These are phyloP conservation scores for Chaetops frenatus DNA, from an alignment of 2,113 vertebrate genomes.

Conservation along the genomic window DNA sequence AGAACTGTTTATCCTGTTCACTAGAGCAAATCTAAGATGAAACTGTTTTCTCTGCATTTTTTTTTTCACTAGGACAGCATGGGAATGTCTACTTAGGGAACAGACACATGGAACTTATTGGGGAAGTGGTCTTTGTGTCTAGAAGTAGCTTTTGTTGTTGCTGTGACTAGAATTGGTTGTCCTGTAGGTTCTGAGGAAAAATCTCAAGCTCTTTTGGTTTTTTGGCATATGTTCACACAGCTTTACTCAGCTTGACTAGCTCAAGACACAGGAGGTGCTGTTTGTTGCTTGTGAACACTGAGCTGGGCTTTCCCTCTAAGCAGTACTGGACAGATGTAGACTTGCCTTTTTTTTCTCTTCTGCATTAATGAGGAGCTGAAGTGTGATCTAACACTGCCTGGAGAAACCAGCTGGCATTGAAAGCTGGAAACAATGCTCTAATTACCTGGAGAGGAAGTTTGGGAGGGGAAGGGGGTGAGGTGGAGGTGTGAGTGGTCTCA, in stretches of 20 bases:
- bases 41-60: background rate
- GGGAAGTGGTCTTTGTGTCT: background rate
- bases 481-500: background rate
- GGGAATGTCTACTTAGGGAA: background rate
- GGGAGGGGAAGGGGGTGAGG: background rate
- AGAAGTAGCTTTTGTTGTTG: background rate
- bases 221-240: background rate
- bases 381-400: conserved; percentile 39
- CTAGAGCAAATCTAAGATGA: background rate
- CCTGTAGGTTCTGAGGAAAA: background rate
- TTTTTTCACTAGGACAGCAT: background rate
- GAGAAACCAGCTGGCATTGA: conserved; percentile 23
- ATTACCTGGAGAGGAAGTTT: conserved; percentile 33
- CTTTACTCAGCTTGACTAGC: background rate
- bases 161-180: background rate
- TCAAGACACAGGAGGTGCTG: background rate
- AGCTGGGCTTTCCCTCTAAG: background rate
- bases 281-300: background rate
- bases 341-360: background rate
- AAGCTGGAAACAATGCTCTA: conserved; percentile 9
- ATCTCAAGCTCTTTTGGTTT: background rate
- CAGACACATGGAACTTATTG: background rate
- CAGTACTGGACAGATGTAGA: background rate
- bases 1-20: background rate
- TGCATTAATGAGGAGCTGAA: conserved; percentile 30